Base-by-base conservation (phyloP, 2,797 vertebrate genomes). In the Loris lydekkerianus region DNA sequence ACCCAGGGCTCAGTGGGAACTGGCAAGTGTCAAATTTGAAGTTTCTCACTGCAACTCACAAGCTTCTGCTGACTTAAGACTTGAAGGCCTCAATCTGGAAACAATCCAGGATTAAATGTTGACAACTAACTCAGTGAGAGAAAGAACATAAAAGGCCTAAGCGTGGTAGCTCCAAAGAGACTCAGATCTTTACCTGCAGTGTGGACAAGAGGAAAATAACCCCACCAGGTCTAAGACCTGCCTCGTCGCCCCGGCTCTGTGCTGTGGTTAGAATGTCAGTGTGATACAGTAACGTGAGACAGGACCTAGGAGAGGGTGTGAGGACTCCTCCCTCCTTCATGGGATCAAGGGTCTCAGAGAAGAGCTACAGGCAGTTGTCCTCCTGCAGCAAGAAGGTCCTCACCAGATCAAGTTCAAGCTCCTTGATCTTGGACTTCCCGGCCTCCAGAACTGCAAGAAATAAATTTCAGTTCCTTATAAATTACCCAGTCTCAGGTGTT, bases 1-100 rank as follows among this genome's bases (percentile, higher is more conserved):
- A 97, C 97, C 95, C 94, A 34, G 89, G 98, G 97, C 98, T 98
- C 97, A 91, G 96, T 97, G 94, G 97, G 94, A 98, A 98, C 98
- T 98, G 98, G 98, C 98, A 98, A 98, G 97, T 98, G 98, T 98
- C 98, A 97, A 97, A 97, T 98, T 97, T 97, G 97, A 98, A 92
- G 96, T 98, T 97, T 97, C 93, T 98, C 95, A 88, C 96, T 95
- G 91, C 89, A 97, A 89, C 97, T 97, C 98, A 89, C 80, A 95
- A 95, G 85, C 94, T 96, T 98, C 94, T 97, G 97, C 97, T 98
- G 98, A 98, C 97, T 93, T 75, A 73, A 49, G 93, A 97, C 84
- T 84, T 56, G 81, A 98, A 98, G 56, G 95, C 95, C 97, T 82
- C 96, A 96, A 94, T 97, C 94, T 97, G 97, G 97, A 97, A 97